phyloP scores from a whole-genome alignment of 92 coral and sea anemone species.

The Actinernus sp. region DNA sequence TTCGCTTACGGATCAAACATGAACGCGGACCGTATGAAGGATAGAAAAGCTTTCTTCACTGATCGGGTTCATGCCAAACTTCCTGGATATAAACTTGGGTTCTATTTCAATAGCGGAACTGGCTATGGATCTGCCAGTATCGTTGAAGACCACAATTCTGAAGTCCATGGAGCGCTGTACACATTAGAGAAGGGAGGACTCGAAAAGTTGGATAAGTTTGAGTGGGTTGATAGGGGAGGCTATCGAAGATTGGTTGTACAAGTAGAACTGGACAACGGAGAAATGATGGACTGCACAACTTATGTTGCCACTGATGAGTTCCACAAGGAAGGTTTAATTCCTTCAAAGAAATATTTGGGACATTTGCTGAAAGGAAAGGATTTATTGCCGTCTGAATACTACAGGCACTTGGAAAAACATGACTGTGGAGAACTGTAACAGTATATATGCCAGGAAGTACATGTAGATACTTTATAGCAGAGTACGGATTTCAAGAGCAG shows the following conservation, averaged over 20 bases:
- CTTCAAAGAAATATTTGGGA: conserved; percentile 54
- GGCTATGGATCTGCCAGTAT: conserved; percentile 74
- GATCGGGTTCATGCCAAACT: conserved; percentile 67
- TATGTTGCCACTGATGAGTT: conserved; percentile 50
- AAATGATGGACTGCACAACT: conserved; percentile 50
- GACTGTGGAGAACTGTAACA: conserved; percentile 44
- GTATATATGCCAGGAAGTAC: too few species aligned
- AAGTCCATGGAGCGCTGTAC: conserved; percentile 78
- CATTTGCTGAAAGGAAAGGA: conserved; percentile 75
- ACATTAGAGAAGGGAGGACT: conserved; percentile 77
- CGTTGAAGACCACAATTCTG: conserved; percentile 40
- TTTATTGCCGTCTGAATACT: conserved; percentile 67
- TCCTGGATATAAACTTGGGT: conserved; percentile 58
- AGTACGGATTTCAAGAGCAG: too few species aligned
- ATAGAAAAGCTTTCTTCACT: conserved; percentile 74
- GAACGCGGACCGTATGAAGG: conserved; percentile 76
- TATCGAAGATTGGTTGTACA: conserved; percentile 50
- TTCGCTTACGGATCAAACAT: conserved; percentile 89
- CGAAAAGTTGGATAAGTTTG: conserved; percentile 74
- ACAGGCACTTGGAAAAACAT: conserved; percentile 40
- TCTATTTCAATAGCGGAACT: conserved; percentile 47
- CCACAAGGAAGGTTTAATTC: conserved; percentile 64
- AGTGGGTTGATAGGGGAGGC: conserved; percentile 63
- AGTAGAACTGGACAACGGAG: conserved; percentile 52
- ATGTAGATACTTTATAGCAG: too few species aligned